These are phyloP conservation scores for Girardinichthys multiradiatus DNA, from an alignment of 2,113 vertebrate species.

Conservation along the genomic window DNA sequence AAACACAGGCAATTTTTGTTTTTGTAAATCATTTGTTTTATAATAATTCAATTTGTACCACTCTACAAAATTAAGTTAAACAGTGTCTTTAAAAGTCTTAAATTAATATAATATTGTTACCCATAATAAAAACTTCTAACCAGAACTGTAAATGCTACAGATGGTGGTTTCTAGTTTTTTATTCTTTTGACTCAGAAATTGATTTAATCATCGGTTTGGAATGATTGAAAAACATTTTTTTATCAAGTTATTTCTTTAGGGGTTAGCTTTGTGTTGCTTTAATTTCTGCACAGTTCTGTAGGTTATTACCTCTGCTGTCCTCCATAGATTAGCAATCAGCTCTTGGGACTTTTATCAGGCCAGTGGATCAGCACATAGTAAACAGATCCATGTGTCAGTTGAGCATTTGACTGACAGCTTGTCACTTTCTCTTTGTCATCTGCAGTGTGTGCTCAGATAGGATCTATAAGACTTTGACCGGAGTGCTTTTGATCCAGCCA, in stretches of 20 bases:
- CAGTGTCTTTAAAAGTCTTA: not conserved
- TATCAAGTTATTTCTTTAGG: slow-evolving; percentile 2
- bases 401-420: slow-evolving; percentile 75
- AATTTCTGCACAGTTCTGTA: slow-evolving; percentile 29
- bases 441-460: slow-evolving; percentile 62
- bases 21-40: not conserved
- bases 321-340: slow-evolving; percentile 61
- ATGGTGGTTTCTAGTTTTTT: not conserved
- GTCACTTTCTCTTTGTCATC: slow-evolving; percentile 76
- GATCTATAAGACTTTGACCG: slow-evolving; percentile 63
- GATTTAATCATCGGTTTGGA: not conserved
- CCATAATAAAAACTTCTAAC: not conserved
- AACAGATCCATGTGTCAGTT: slow-evolving; percentile 78
- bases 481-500: slow-evolving; percentile 68
- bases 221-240: not conserved
- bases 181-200: not conserved
- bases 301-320: slow-evolving; percentile 54
- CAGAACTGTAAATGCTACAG: not conserved
- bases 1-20: not conserved
- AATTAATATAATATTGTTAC: not conserved
- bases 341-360: slow-evolving; percentile 61
- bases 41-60: not conserved
- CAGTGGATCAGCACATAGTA: slow-evolving; percentile 66
- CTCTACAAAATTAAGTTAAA: too few species aligned
- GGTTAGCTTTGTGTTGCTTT: slow-evolving; percentile 15